Evolutionary conservation across 1,140 invertebrate species (phyloP).

Genomic region (Drosophila arizonae): DNA sequence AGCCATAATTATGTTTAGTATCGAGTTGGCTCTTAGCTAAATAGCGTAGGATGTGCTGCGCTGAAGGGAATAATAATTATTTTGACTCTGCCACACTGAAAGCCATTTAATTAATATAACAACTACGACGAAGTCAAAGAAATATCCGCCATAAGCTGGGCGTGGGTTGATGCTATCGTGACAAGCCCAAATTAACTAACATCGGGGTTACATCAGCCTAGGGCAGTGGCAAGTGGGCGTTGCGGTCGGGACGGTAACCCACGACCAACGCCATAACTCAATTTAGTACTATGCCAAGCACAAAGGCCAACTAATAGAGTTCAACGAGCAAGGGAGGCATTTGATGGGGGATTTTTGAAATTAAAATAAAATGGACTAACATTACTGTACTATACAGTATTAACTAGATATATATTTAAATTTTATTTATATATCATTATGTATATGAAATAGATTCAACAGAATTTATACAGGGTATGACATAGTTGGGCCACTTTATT

Average conservation of each 20-base stretch:
- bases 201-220: conserved; percentile 65
- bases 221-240: conserved; percentile 1
- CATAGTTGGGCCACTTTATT: neutral
- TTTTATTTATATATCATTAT: too few species aligned
- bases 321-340: neutral
- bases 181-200: conserved; percentile 75
- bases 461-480: neutral
- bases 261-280: conserved; percentile 42
- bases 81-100: conserved; percentile 35
- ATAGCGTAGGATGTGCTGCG: conserved; percentile 9
- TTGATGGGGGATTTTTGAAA: neutral
- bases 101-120: conserved; percentile 74
- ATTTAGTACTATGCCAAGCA: conserved; percentile 38
- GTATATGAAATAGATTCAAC: too few species aligned
- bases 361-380: neutral
- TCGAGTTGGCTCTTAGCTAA: conserved; percentile 32
- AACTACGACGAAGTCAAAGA: conserved; percentile 44
- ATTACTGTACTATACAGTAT: neutral
- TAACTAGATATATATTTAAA: neutral
- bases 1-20: conserved; percentile 26
- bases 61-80: conserved; percentile 45
- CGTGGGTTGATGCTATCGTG: conserved; percentile 66
- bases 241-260: conserved; percentile 1
- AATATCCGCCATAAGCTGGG: conserved; percentile 42
- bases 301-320: conserved; percentile 19